Evolutionary conservation across 2,797 vertebrate genomes (phyloP).

Genomic region (Xenops minutus): DNA sequence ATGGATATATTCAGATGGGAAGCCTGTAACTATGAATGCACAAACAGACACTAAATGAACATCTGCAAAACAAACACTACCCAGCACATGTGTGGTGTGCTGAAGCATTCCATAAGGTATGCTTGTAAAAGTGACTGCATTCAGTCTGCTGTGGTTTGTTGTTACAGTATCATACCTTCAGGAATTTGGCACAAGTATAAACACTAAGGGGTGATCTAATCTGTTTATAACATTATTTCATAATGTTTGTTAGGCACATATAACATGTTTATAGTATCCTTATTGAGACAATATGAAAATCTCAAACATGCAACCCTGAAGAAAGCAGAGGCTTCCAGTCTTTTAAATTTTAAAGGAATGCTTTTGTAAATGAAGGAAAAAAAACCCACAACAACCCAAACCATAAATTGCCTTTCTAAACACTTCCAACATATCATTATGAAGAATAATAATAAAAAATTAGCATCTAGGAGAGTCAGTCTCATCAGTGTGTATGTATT

Average conservation of each 20-base stretch:
- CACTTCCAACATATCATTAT: not conserved
- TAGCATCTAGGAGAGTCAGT: not conserved
- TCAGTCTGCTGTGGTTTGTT: slow-evolving; percentile 39
- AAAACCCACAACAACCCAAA: not conserved
- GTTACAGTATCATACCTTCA: slow-evolving; percentile 36
- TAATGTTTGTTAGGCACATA: not conserved
- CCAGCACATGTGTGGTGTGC: slow-evolving; percentile 8
- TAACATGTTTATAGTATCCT: not conserved
- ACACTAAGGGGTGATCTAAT: slow-evolving; percentile 16
- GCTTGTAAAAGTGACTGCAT: slow-evolving; percentile 10
- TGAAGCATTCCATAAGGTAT: slow-evolving; percentile 20
- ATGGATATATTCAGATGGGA: slow-evolving; percentile 2
- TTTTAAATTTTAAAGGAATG: not conserved
- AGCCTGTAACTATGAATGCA: slow-evolving; percentile 24
- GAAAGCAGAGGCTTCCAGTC: not conserved
- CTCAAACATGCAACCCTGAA: not conserved
- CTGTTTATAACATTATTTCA: slow-evolving; percentile 34
- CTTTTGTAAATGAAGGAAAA: not conserved
- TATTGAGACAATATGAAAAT: not conserved
- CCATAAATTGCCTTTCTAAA: not conserved
- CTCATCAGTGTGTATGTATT: not conserved
- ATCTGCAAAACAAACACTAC: slow-evolving; percentile 42
- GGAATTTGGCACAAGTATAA: slow-evolving; percentile 52
- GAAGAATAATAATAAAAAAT: not conserved
- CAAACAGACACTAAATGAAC: slow-evolving; percentile 37